phyloP scores from a whole-genome alignment of 2,113 vertebrate species.

The Sapayoa aenigma region DNA sequence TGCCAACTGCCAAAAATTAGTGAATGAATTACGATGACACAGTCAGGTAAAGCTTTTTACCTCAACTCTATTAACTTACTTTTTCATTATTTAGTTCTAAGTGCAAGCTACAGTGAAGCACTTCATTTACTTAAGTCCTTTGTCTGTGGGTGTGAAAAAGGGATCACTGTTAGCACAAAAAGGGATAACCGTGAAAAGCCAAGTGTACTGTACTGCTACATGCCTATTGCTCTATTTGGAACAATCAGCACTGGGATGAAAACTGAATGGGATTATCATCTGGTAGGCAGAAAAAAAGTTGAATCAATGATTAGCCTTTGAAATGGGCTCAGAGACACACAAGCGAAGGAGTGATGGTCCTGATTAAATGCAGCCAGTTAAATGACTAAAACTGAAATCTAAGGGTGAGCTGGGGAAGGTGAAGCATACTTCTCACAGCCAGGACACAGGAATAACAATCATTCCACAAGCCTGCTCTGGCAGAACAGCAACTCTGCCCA shows the following conservation, averaged over 20 bases:
- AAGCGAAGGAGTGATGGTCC: not conserved
- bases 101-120: not conserved
- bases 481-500: not conserved
- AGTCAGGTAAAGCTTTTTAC: not conserved
- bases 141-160: not conserved
- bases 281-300: not conserved
- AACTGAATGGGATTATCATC: not conserved
- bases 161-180: not conserved
- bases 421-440: not conserved
- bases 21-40: not conserved
- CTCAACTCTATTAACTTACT: not conserved
- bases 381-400: not conserved
- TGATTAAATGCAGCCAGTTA: not conserved
- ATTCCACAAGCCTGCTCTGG: not conserved
- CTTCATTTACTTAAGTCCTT: not conserved
- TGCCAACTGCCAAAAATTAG: not conserved
- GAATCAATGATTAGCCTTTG: not conserved
- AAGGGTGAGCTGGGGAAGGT: not conserved
- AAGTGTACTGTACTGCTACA: not conserved
- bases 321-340: not conserved
- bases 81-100: not conserved
- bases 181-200: not conserved
- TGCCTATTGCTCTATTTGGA: not conserved
- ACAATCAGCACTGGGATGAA: not conserved
- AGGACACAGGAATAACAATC: not conserved